Conservation (phyloP, 2,888 invertebrate genomes). For the Serripes groenlandicus region DNA sequence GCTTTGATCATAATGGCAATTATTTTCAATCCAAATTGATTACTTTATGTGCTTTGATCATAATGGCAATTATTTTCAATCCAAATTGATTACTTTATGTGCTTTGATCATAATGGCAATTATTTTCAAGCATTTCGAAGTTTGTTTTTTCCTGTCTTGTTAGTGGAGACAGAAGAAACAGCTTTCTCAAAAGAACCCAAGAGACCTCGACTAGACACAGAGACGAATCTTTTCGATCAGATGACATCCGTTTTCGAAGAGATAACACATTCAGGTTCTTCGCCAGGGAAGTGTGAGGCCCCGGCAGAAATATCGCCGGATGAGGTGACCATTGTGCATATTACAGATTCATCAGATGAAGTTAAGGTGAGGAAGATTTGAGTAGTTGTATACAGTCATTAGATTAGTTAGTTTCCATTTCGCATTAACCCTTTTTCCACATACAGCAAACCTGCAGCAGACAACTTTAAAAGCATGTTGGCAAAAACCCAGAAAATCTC, state of each 20-base stretch:
- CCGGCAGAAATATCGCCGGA: slow-evolving; percentile 76
- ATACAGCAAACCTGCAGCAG: too few relatives aligned
- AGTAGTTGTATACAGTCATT: too few relatives aligned
- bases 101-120: background rate
- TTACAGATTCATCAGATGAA: slow-evolving; percentile 79
- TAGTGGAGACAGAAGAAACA: slow-evolving; percentile 55
- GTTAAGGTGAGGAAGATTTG: slow-evolving; percentile 77
- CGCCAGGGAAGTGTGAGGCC: slow-evolving; percentile 37
- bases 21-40: too few relatives aligned
- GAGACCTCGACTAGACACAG: slow-evolving; percentile 90
- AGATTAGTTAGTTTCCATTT: too few relatives aligned
- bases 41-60: background rate
- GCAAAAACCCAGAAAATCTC: too few relatives aligned
- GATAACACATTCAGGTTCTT: slow-evolving; percentile 52
- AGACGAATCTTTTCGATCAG: slow-evolving; percentile 91
- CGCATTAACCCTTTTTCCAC: too few relatives aligned
- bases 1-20: too few relatives aligned
- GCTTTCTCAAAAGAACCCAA: slow-evolving; percentile 82
- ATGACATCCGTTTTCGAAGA: slow-evolving; percentile 88
- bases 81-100: background rate
- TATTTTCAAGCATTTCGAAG: background rate
- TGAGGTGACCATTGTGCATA: slow-evolving; percentile 80
- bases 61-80: background rate
- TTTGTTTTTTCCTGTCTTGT: background rate
- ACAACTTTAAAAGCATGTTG: too few relatives aligned